Percentiles rank a stretch among this genome's conserved stretches.
Evolutionary conservation across 2,113 vertebrate species (phyloP).

Genomic region (Pelmatolapia mariae): DNA sequence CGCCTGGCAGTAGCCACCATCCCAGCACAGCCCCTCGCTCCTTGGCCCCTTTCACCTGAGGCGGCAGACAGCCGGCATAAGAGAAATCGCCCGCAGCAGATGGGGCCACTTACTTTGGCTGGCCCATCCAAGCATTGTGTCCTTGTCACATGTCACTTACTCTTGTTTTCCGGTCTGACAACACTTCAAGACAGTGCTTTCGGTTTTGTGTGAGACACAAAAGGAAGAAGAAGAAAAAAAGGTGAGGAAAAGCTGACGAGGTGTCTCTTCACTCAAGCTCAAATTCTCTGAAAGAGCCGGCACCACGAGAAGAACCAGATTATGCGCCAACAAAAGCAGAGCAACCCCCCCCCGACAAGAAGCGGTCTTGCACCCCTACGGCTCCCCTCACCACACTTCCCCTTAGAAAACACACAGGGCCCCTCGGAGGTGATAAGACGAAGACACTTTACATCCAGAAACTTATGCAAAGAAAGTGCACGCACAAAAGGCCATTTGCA

Average conservation of each 20-base stretch:
- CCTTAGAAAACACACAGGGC: constrained; percentile 35
- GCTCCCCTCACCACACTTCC: constrained; percentile 5
- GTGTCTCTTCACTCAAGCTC: constrained; percentile 40
- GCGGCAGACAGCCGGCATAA: constrained; percentile 49
- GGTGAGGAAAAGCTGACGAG: constrained; percentile 59
- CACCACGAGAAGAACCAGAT: constrained; percentile 62
- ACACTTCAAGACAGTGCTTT: constrained; percentile 58
- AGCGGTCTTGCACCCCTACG: constrained; percentile 23
- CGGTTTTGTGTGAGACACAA: constrained; percentile 51
- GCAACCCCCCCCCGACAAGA: constrained; percentile 23
- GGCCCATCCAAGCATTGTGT: constrained; percentile 63
- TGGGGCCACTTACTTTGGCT: constrained; percentile 54
- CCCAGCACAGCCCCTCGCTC: not conserved
- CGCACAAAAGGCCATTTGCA: constrained; percentile 63
- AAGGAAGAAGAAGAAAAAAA: constrained; percentile 13
- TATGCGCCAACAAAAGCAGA: constrained; percentile 65
- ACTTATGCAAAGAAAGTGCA: constrained; percentile 68
- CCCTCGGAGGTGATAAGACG: constrained; percentile 45
- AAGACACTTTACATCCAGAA: constrained; percentile 35
- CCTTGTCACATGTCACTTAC: constrained; percentile 73
- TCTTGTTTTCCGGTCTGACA: constrained; percentile 65
- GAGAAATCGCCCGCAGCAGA: constrained; percentile 66
- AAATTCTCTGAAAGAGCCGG: constrained; percentile 54
- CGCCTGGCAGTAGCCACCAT: constrained; percentile 28
- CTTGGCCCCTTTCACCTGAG: constrained; percentile 55